These are phyloP conservation scores for Drosophila prolongata DNA, from an alignment of 2,888 invertebrate species.

Conservation along the genomic window DNA sequence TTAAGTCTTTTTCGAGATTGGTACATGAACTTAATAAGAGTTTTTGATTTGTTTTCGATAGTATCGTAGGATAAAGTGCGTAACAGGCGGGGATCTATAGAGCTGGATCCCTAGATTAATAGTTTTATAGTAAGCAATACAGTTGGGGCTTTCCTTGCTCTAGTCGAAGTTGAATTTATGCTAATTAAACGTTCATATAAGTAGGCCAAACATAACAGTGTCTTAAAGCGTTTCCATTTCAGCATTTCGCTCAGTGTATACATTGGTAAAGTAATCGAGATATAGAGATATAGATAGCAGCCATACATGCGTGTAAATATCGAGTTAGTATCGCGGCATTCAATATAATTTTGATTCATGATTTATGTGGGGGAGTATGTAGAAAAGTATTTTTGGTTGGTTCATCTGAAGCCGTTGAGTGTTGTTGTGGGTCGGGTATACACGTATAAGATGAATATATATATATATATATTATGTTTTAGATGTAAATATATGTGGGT, in stretches of 20 bases:
- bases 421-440: conserved; percentile 33
- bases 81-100: conserved; percentile 29
- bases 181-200: conserved; percentile 71
- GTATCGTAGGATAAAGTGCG: conserved; percentile 29
- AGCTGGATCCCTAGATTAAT: background rate
- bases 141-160: conserved; percentile 11
- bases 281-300: conserved; percentile 42
- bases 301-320: conserved; percentile 30
- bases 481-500: conserved; percentile 40
- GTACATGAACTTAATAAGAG: conserved; percentile 51
- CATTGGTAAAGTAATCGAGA: conserved; percentile 61
- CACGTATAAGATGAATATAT: conserved; percentile 34
- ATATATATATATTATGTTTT: conserved; percentile 35
- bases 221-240: conserved; percentile 71
- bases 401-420: conserved; percentile 62
- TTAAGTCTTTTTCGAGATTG: conserved; percentile 62
- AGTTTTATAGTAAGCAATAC: conserved; percentile 1
- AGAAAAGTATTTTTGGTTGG: conserved; percentile 45
- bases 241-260: conserved; percentile 76
- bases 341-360: conserved; percentile 54
- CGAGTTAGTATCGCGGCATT: conserved; percentile 64
- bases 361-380: conserved; percentile 42
- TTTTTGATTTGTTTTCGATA: conserved; percentile 36
- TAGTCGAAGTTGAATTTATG: conserved; percentile 52
- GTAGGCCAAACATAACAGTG: conserved; percentile 76